Evolutionary conservation across 2,113 vertebrate genomes (phyloP).

Genomic region (Oryzias melastigma): DNA sequence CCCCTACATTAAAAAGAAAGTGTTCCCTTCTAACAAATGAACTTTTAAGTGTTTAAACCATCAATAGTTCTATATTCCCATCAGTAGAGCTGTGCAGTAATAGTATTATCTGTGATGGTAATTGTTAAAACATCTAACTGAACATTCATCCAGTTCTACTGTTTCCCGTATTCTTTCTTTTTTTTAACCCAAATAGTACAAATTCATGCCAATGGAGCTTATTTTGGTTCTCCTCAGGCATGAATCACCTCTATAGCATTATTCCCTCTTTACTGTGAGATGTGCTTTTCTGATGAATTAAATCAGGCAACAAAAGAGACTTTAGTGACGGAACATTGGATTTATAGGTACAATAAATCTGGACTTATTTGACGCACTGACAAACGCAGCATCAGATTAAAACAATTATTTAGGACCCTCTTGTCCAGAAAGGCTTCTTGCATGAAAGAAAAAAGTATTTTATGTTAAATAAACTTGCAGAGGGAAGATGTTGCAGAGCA

Average conservation of each 20-base stretch:
- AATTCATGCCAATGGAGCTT: constrained; percentile 28
- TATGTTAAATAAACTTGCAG: constrained; percentile 64
- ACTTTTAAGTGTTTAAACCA: constrained; percentile 27
- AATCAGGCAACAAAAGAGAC: constrained; percentile 72
- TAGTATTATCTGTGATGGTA: constrained; percentile 42
- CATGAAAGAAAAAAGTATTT: constrained; percentile 61
- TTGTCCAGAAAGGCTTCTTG: constrained; percentile 61
- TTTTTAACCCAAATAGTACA: constrained; percentile 27
- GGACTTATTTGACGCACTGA: constrained; percentile 66
- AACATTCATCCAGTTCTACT: constrained; percentile 38
- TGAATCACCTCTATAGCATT: constrained; percentile 51
- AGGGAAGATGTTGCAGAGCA: constrained; percentile 28
- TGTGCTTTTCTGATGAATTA: constrained; percentile 70
- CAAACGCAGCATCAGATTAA: constrained; percentile 70
- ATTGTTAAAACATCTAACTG: constrained; percentile 54
- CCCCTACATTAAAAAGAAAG: too few relatives aligned
- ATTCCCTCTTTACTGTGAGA: constrained; percentile 62
- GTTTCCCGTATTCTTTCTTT: constrained; percentile 33
- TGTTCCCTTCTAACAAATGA: constrained; percentile 20
- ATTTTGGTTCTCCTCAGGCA: constrained; percentile 58
- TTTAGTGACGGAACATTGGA: constrained; percentile 69
- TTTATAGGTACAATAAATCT: constrained; percentile 77
- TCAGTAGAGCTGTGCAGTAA: constrained; percentile 38
- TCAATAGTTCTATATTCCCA: constrained; percentile 33
- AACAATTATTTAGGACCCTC: constrained; percentile 71